phyloP scores from a whole-genome alignment of 1,140 invertebrate species.

The Ostrea denselamellosa region DNA sequence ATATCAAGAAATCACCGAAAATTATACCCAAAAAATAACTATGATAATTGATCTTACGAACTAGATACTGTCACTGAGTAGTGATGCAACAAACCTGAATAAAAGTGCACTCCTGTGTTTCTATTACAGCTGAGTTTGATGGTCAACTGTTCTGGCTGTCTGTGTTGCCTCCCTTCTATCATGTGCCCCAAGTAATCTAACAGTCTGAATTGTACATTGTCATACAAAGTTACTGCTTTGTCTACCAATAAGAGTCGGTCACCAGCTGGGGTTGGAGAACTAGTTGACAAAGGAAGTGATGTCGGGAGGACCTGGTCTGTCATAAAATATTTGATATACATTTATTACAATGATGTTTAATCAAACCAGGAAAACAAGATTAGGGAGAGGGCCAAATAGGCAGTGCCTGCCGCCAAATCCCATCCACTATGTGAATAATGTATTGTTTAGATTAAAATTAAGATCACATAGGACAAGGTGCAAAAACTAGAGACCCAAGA shows the following conservation, averaged over 20 bases:
- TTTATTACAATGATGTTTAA: too few relatives aligned
- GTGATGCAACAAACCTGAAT: background rate
- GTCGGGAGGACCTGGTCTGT: background rate
- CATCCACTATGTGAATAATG: too few relatives aligned
- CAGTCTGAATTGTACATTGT: background rate
- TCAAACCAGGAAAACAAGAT: too few relatives aligned
- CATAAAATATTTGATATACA: background rate
- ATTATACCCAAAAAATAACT: too few relatives aligned
- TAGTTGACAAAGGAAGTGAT: background rate
- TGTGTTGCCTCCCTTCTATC: background rate
- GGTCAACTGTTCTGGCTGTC: background rate
- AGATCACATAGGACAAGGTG: too few relatives aligned
- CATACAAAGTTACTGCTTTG: background rate
- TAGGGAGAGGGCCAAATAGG: too few relatives aligned
- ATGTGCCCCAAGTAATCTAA: background rate
- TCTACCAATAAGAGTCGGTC: background rate
- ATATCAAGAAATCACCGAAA: too few relatives aligned
- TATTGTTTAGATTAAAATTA: too few relatives aligned
- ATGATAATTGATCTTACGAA: too few relatives aligned
- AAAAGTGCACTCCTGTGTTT: background rate
- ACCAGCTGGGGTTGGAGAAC: background rate
- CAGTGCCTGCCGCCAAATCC: too few relatives aligned
- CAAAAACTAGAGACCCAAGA: too few relatives aligned
- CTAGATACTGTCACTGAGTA: too few relatives aligned
- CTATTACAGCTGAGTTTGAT: background rate